Base-by-base conservation (phyloP, 37 sponge, comb jelly and placozoan genomes). In the Axinella damicornis region DNA sequence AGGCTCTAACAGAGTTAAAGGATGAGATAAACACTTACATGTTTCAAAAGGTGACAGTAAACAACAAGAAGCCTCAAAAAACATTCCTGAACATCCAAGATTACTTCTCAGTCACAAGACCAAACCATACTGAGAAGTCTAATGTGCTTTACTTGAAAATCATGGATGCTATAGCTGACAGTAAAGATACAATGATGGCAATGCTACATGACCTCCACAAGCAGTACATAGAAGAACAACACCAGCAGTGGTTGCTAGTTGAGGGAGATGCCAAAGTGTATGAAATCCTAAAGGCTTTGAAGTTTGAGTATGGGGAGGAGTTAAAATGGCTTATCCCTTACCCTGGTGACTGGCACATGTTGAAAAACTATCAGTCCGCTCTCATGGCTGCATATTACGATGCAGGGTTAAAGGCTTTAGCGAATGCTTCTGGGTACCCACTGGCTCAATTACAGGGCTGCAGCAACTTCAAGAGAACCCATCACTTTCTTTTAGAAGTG, bases 341-440 rank as follows among this genome's bases (percentile, higher is more conserved):
- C 36, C 59, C 72, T 58, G 83, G 83, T 15, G 83, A 82, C 25
- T 82, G 83, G 83, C 83, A 82, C 55, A 12, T 31, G 17, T 54
- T 34, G 2, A 70, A 33, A n/a, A n/a, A n/a, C n/a, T n/a, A n/a
- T n/a, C n/a, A n/a, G n/a, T n/a, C n/a, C n/a, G n/a, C n/a, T n/a
- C n/a, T n/a, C n/a, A n/a, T n/a, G n/a, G n/a, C n/a, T n/a, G n/a
- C n/a, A n/a, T n/a, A n/a, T n/a, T n/a, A n/a, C n/a, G n/a, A n/a
- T n/a, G n/a, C n/a, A n/a, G n/a, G n/a, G n/a, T n/a, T n/a, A n/a
- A n/a, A n/a, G n/a, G n/a, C n/a, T n/a, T n/a, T n/a, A n/a, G n/a
- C n/a, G n/a, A n/a, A n/a, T n/a, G n/a, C n/a, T n/a, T n/a, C n/a
- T n/a, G n/a, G n/a, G n/a, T n/a, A n/a, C n/a, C n/a, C n/a, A n/a